Evolutionary conservation across 2,888 invertebrate genomes (phyloP).

Genomic region (Colostygia pectinataria): DNA sequence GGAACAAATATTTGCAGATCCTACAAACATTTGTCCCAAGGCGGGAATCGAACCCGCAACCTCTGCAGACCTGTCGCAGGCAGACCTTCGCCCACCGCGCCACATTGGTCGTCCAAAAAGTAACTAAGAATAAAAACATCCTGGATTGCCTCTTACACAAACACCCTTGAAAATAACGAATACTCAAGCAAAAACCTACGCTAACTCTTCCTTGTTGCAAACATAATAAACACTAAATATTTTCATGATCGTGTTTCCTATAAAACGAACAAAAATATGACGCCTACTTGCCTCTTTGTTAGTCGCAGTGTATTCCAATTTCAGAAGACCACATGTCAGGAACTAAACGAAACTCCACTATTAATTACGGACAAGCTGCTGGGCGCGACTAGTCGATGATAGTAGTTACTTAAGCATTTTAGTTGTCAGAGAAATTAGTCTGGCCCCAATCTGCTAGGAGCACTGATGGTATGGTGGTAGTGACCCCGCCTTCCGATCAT

Average conservation of each 20-base stretch:
- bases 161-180: conserved; percentile 1
- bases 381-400: conserved; percentile 18
- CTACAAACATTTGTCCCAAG: no score
- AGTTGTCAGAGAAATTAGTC: neutral
- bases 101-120: neutral
- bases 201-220: conserved; percentile 3
- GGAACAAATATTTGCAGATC: no score
- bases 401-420: conserved; percentile 26
- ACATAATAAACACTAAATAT: conserved; percentile 15
- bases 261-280: conserved; percentile 16
- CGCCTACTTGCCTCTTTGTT: conserved; percentile 18
- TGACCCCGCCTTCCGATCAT: no score
- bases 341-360: conserved; percentile 43
- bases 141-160: conserved; percentile 2
- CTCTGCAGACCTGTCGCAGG: no score
- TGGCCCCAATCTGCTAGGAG: neutral
- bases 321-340: conserved; percentile 31
- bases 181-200: conserved; percentile 1
- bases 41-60: no score
- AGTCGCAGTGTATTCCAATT: conserved; percentile 20
- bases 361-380: conserved; percentile 46
- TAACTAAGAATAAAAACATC: neutral
- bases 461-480: no score
- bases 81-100: no score
- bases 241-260: conserved; percentile 16